A percentile compares a stretch with the other conserved stretches of the same genome.
Evolutionary conservation across 1,140 invertebrate species (phyloP).

Genomic region (Sminthurinus signatus): DNA sequence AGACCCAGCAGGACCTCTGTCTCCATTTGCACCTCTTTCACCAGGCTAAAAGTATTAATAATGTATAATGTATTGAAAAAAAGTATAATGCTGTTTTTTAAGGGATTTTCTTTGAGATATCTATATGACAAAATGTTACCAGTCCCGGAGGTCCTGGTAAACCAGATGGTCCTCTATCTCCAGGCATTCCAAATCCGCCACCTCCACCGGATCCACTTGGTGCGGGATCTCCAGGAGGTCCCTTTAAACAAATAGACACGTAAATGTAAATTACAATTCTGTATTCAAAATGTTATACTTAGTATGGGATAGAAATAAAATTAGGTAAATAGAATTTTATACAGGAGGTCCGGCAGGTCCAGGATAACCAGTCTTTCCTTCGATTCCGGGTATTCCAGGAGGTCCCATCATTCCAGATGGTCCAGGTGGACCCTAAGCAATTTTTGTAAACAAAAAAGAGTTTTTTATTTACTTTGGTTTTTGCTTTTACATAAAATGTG

Average conservation of each 20-base stretch:
- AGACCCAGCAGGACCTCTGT: slow-evolving; percentile 47
- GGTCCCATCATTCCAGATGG: slow-evolving; percentile 38
- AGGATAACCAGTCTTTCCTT: slow-evolving; percentile 44
- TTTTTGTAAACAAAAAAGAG: too few species aligned
- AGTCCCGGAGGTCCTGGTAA: slow-evolving; percentile 37
- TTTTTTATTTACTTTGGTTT: too few species aligned
- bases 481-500: too few species aligned
- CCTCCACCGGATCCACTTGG: slow-evolving; percentile 30
- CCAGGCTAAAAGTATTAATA: slow-evolving; percentile 45
- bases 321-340: too few species aligned
- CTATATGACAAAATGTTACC: slow-evolving; percentile 23
- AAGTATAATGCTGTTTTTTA: not conserved
- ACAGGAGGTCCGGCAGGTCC: slow-evolving; percentile 49
- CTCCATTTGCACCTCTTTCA: slow-evolving; percentile 52
- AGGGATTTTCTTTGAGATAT: not conserved
- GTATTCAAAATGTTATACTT: too few species aligned
- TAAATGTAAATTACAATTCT: too few species aligned
- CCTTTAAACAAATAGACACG: too few species aligned
- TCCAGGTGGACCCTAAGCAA: slow-evolving; percentile 38
- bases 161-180: slow-evolving; percentile 47
- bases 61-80: not conserved
- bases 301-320: too few species aligned
- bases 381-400: slow-evolving; percentile 38
- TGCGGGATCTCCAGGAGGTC: slow-evolving; percentile 44
- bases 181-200: slow-evolving; percentile 45